Base-by-base conservation (phyloP, 2,888 invertebrate species). In the Orthonychiurus folsomi region DNA sequence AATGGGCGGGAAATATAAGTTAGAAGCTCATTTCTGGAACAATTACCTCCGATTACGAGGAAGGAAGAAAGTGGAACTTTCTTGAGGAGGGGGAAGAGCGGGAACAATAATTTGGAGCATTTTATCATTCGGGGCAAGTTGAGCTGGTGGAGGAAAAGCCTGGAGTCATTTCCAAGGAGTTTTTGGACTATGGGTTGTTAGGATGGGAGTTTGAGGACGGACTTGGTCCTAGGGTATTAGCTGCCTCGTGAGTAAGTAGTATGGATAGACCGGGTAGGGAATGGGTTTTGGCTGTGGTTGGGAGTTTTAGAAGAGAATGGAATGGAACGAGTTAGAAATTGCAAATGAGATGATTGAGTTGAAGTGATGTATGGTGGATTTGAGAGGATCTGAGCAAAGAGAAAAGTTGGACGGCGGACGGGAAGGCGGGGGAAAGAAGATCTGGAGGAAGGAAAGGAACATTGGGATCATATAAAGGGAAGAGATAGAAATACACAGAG, bases 291-390 rank as follows among this genome's bases (percentile, higher is more conserved):
- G 28, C 47, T 53, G 54, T 25, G 26, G 58, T 27, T 26, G 48
- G 23, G 25, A 37, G 62, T 20, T 26, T 48, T 50, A 57, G 62
- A 28, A 20, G 27, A 28, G 24, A 27, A 48, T 50, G 55, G 21
- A 28, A 37, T 50, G 53, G 48, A 53, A 52, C 23, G 53, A 23
- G 68, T 68, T 64, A 63, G 66, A 68, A 66, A 68, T 68, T 68
- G 68, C 68, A 68, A 68, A 68, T 68, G 68, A 68, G 68, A 68
- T 68, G 68, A 68, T 68, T 68, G 68, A 68, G 66, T 63, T 60
- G 27, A 60, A 65, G 68, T 68, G 68, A 68, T 68, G 66, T 66
- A 68, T 65, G 68, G 65, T 59, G 64, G 68, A 66, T 68, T 64
- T 64, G 62, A 61, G 63, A 55, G 61, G 63, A 60, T 63, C 53